Evolutionary conservation across 2,797 vertebrate species (phyloP), one percentile per base, ranked within the genome.

Genomic region (Borostomias antarcticus): DNA sequence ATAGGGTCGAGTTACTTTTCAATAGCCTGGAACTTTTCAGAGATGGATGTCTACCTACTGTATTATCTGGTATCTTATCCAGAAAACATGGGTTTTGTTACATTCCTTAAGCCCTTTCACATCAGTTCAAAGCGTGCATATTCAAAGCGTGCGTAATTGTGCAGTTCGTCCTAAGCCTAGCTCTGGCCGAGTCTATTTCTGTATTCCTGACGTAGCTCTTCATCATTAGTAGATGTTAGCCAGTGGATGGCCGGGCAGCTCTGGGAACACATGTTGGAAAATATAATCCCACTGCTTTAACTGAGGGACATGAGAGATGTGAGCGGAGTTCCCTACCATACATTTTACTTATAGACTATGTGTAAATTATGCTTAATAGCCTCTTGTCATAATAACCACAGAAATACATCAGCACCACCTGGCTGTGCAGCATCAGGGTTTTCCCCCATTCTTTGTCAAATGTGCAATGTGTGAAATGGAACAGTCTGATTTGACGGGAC

Each of bases 201-300:
- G 83, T 80, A 75, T 76, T 83, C 73, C 66, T 78, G 77, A 73
- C 77, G 75, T 70, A 78, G 74, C 63, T 72, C 78, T 80, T 86
- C 75, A 81, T 81, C 79, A 80, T 66, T 30, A 67, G 74, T 35
- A 83, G 73, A 75, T 61, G 40, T 80, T 72, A 76, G 59, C 68
- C 64, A 62, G 74, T 78, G 63, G 78, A 82, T 70, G 74, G 74
- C 71, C 67, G 74, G 75, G 66, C 9, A 54, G 66, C 80, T 85
- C 84, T 82, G 81, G 85, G 83, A 86, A 84, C 82, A 78, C 40
- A 58, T 79, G 79, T 86, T 80, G 86, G 86, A 89, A 90, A 89
- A 85, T 79, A 0, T 86, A 84, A 88, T 80, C 85, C 86, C 78
- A 72, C n/a, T 1, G 60, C 66, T 73, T 73, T 69, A 75, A 76